phyloP scores from a whole-genome alignment of 1,140 invertebrate genomes.

The Drosophila suzukii region DNA sequence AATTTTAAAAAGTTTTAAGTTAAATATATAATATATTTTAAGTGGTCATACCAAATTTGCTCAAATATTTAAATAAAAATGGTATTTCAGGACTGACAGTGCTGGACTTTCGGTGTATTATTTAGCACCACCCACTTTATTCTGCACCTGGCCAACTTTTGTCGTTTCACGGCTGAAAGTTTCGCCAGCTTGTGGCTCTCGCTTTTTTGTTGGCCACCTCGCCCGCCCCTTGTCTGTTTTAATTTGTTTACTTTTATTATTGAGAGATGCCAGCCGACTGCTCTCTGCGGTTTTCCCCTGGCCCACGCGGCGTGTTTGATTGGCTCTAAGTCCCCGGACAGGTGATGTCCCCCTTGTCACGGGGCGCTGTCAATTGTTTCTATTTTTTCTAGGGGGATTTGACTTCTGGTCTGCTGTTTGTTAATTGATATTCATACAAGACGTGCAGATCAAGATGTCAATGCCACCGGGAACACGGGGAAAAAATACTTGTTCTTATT shows the following conservation, averaged over 20 bases:
- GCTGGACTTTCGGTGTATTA: slow-evolving; percentile 1
- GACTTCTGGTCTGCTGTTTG: slow-evolving; percentile 58
- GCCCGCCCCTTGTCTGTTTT: slow-evolving; percentile 73
- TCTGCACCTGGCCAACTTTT: slow-evolving; percentile 69
- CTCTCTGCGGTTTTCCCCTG: slow-evolving; percentile 17
- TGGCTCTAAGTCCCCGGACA: slow-evolving; percentile 68
- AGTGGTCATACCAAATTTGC: too few species aligned
- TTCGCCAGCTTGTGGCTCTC: slow-evolving; percentile 64
- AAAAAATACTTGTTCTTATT: neutral
- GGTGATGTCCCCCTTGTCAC: slow-evolving; percentile 53
- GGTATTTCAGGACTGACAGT: too few species aligned
- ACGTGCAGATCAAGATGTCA: slow-evolving; percentile 69
- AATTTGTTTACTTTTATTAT: slow-evolving; percentile 83
- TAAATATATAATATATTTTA: too few species aligned
- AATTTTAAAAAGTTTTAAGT: too few species aligned
- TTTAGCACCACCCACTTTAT: neutral
- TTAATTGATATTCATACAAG: slow-evolving; percentile 81
- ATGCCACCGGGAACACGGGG: slow-evolving; percentile 12
- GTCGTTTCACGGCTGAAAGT: slow-evolving; percentile 77
- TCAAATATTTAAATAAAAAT: too few species aligned
- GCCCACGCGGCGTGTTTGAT: slow-evolving; percentile 59
- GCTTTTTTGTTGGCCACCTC: slow-evolving; percentile 39
- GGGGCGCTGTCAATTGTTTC: slow-evolving; percentile 44
- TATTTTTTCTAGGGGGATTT: slow-evolving; percentile 44
- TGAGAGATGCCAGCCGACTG: slow-evolving; percentile 63